Percentiles rank a stretch among this genome's conserved stretches.
Conservation (phyloP, 2,888 invertebrate species). For the Acanthococcus lagerstroemiae region DNA sequence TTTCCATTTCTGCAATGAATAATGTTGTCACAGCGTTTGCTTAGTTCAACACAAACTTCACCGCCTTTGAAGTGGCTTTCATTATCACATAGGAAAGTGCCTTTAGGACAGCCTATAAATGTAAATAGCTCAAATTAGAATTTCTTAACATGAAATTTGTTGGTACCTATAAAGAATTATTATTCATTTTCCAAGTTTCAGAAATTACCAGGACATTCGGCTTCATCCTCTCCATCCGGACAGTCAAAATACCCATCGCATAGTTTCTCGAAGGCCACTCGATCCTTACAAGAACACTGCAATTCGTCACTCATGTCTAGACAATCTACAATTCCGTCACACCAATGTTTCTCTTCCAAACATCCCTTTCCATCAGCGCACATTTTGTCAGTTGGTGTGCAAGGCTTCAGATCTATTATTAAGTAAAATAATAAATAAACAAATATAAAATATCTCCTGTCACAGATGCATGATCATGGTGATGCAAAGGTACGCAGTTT, state of each 20-base stretch:
- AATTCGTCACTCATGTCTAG: constrained; percentile 67
- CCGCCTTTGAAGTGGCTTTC: constrained; percentile 46
- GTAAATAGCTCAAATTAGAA: too few relatives aligned
- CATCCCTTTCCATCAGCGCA: constrained; percentile 43
- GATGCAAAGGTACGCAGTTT: too few relatives aligned
- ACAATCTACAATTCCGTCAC: constrained; percentile 65
- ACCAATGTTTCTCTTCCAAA: constrained; percentile 52
- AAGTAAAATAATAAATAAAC: too few relatives aligned
- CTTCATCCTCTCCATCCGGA: constrained; percentile 69
- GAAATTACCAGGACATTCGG: constrained; percentile 65
- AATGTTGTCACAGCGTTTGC: constrained; percentile 62
- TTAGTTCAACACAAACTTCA: constrained; percentile 59
- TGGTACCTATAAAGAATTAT: too few relatives aligned
- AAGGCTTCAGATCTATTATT: too few relatives aligned
- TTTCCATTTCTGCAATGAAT: constrained; percentile 59
- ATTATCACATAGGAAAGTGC: constrained; percentile 59
- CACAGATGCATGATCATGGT: too few relatives aligned
- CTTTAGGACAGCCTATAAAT: constrained; percentile 52
- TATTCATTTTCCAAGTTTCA: too few relatives aligned
- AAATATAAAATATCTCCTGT: too few relatives aligned
- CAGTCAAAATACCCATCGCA: constrained; percentile 79
- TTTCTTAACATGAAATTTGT: too few relatives aligned
- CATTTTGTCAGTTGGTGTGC: too few relatives aligned
- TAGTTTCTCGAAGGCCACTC: constrained; percentile 53
- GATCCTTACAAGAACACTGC: constrained; percentile 59